Evolutionary conservation across 1,140 invertebrate genomes (phyloP).

Genomic region (Trichogramma pretiosum): DNA sequence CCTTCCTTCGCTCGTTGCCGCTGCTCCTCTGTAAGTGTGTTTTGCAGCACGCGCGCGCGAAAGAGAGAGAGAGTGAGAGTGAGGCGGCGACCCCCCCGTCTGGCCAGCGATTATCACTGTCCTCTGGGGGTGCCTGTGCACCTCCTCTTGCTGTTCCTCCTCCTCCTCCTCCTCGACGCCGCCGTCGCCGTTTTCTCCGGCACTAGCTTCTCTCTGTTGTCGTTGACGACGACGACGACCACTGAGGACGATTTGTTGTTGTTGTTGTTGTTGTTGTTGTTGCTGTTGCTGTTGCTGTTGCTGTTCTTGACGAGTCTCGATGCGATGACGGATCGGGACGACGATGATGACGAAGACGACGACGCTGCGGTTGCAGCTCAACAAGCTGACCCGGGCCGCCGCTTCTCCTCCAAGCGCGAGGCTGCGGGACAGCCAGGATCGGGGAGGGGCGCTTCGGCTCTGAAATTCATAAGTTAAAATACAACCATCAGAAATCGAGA

Average conservation of each 20-base stretch:
- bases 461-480: not conserved
- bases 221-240: not conserved
- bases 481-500: too few species aligned
- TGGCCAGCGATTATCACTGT: too few species aligned
- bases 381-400: constrained; percentile 8
- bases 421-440: constrained; percentile 18
- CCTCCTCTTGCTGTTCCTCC: not conserved
- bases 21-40: not conserved
- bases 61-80: too few species aligned
- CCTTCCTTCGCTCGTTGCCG: constrained; percentile 6
- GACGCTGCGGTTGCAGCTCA: not conserved
- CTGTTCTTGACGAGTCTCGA: not conserved
- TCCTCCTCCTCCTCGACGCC: not conserved
- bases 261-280: not conserved
- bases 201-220: too few species aligned
- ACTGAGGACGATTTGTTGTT: not conserved
- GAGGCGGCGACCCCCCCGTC: not conserved
- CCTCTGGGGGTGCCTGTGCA: too few species aligned
- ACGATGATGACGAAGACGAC: constrained; percentile 2
- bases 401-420: constrained; percentile 13
- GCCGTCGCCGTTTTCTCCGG: not conserved
- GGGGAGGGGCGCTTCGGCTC: constrained; percentile 15
- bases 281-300: not conserved
- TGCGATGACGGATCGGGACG: not conserved
- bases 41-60: constrained; percentile 2